Conservation (phyloP, 2,797 vertebrate genomes). For the Muscicapa striata region DNA sequence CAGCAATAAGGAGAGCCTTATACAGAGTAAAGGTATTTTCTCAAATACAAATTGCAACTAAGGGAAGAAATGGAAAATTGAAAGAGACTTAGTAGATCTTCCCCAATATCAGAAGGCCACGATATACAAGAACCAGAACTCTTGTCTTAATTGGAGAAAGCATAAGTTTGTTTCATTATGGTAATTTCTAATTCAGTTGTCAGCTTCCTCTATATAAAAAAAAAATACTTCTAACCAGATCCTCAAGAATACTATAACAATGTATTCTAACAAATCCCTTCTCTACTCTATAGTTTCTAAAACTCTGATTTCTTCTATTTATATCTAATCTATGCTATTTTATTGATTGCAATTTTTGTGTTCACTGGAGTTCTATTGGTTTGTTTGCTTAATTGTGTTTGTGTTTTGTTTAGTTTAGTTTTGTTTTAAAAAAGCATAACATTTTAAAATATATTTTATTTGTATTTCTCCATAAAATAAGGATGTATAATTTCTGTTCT, state of each 20-base stretch:
- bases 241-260: not conserved
- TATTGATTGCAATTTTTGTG: not conserved
- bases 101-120: not conserved
- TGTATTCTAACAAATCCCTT: not conserved
- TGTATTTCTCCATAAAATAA: not conserved
- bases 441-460: not conserved
- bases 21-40: not conserved
- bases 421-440: not conserved
- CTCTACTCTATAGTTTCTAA: not conserved
- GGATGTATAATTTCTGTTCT: not conserved
- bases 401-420: not conserved
- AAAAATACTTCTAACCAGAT: not conserved
- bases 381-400: not conserved
- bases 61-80: not conserved
- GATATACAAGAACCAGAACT: not conserved
- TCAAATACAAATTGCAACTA: not conserved
- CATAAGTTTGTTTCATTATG: fast-evolving
- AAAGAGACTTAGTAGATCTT: not conserved
- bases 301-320: not conserved
- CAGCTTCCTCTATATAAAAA: not conserved
- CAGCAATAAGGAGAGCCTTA: not conserved
- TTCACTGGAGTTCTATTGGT: not conserved
- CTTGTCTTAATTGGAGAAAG: not conserved
- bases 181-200: not conserved
- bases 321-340: not conserved